phyloP scores from a whole-genome alignment of 1,140 invertebrate species.

The Capitella teleta region DNA sequence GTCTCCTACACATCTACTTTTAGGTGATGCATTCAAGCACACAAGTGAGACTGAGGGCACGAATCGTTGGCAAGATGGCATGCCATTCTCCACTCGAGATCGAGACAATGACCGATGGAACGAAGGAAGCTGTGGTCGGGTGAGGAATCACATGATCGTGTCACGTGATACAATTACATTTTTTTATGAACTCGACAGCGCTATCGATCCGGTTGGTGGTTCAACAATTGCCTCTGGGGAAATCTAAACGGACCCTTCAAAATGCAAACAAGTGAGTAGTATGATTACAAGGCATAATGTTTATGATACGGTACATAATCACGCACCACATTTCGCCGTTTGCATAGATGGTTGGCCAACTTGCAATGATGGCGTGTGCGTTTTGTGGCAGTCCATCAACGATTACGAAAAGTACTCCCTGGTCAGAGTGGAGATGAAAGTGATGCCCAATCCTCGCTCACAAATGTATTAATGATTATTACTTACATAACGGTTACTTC shows the following conservation, averaged over 20 bases:
- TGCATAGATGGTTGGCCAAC: not conserved
- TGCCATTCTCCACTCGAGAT: not conserved
- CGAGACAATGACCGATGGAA: not conserved
- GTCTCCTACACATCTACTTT: too few relatives aligned
- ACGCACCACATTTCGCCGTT: not conserved
- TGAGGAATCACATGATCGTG: too few relatives aligned
- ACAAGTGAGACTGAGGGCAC: too few relatives aligned
- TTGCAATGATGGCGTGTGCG: not conserved
- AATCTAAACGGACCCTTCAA: conserved; percentile 10
- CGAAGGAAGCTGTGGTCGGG: not conserved
- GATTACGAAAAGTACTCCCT: conserved; percentile 2
- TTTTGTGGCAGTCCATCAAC: not conserved
- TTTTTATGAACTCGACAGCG: too few relatives aligned
- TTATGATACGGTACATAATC: too few relatives aligned
- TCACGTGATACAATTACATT: too few relatives aligned
- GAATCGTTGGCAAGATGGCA: not conserved
- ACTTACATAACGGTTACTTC: too few relatives aligned
- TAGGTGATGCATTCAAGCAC: too few relatives aligned
- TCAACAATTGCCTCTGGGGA: conserved; percentile 4
- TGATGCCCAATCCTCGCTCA: too few relatives aligned
- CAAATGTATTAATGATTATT: too few relatives aligned
- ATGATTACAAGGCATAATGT: too few relatives aligned
- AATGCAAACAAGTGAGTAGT: too few relatives aligned
- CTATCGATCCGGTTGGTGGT: conserved; percentile 10
- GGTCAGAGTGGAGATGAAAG: not conserved